phyloP scores from a whole-genome alignment of 1,140 invertebrate genomes.

The Formica exsecta region DNA sequence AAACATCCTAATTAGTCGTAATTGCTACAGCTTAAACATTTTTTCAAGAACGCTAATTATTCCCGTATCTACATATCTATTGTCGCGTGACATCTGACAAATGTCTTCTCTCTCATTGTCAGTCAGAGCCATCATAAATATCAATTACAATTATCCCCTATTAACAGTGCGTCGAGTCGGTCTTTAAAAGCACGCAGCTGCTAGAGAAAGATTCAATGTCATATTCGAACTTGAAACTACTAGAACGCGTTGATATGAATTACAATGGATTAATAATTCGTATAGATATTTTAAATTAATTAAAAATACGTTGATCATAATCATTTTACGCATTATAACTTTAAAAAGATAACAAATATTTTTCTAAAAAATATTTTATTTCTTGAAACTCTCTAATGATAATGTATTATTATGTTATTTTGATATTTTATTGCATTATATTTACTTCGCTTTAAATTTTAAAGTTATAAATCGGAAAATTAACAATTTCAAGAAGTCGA shows the following conservation, averaged over 20 bases:
- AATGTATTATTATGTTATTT: not conserved
- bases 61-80: constrained; percentile 7
- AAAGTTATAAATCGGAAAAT: not conserved
- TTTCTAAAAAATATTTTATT: not conserved
- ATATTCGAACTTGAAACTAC: not conserved
- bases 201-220: not conserved
- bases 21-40: constrained; percentile 20
- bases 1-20: constrained; percentile 30
- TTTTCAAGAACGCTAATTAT: constrained; percentile 21
- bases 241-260: not conserved
- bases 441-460: constrained; percentile 5
- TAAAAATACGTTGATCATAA: not conserved
- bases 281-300: not conserved
- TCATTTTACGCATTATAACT: not conserved
- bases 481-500: not conserved
- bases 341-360: not conserved
- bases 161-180: constrained; percentile 17
- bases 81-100: constrained; percentile 42
- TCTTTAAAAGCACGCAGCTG: constrained; percentile 26
- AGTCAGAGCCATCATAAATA: constrained; percentile 2
- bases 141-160: constrained; percentile 31
- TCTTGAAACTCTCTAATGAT: not conserved
- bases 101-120: constrained; percentile 27
- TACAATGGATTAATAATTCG: not conserved
- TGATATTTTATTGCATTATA: constrained; percentile 3